A percentile compares a stretch with the other conserved stretches of the same genome.
Evolutionary conservation across 2,888 invertebrate species (phyloP).

Genomic region (Phasia obesa): DNA sequence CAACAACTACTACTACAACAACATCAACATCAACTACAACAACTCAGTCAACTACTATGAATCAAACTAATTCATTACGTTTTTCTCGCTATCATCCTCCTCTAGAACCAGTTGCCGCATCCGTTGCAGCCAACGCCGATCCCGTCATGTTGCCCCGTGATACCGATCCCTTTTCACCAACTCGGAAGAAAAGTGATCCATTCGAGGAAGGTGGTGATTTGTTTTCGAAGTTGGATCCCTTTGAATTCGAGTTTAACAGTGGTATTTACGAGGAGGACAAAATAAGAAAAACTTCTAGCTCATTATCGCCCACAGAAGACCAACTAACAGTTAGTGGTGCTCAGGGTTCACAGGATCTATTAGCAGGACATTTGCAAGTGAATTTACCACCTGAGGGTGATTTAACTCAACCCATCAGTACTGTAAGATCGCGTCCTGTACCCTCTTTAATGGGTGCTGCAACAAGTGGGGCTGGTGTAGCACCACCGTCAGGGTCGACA

Average conservation of each 20-base stretch:
- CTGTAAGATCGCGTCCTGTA: slow-evolving; percentile 76
- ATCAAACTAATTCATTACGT: slow-evolving; percentile 69
- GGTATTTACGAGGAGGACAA: slow-evolving; percentile 49
- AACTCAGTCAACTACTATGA: slow-evolving; percentile 48
- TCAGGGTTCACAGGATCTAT: slow-evolving; percentile 79
- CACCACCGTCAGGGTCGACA: background rate
- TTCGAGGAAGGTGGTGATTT: slow-evolving; percentile 84
- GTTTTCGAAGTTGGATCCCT: slow-evolving; percentile 81
- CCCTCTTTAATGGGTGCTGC: slow-evolving; percentile 50
- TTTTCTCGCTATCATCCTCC: slow-evolving; percentile 69
- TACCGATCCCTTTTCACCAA: slow-evolving; percentile 82
- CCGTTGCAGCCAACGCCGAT: slow-evolving; percentile 76
- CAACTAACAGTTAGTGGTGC: slow-evolving; percentile 12
- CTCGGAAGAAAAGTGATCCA: slow-evolving; percentile 85
- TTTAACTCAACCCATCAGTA: slow-evolving; percentile 63
- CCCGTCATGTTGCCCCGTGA: slow-evolving; percentile 82
- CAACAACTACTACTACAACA: slow-evolving; percentile 1
- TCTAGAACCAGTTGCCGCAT: slow-evolving; percentile 72
- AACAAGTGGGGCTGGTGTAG: slow-evolving; percentile 10
- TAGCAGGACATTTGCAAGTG: slow-evolving; percentile 88
- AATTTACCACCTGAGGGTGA: slow-evolving; percentile 86
- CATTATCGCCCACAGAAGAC: slow-evolving; percentile 42
- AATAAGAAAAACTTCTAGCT: slow-evolving; percentile 46
- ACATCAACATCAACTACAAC: slow-evolving; percentile 38
- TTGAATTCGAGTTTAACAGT: slow-evolving; percentile 80